Percentiles rank a stretch among this genome's conserved stretches.
These are phyloP conservation scores for Cricetomys ansorgei DNA, from an alignment of 2,113 vertebrate genomes.

Conservation along the genomic window DNA sequence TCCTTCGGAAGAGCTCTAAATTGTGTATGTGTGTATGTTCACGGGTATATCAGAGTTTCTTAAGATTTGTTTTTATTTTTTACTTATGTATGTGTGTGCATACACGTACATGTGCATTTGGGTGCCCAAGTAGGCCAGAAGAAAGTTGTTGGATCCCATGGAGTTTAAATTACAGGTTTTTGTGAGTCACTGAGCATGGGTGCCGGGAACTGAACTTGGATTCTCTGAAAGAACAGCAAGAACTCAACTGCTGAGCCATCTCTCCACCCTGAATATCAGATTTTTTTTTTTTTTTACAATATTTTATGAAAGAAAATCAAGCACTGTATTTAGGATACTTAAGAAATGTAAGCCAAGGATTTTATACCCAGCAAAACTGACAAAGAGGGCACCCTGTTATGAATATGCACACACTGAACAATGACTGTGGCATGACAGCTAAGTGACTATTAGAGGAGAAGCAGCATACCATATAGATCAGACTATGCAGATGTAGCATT, in stretches of 20 bases:
- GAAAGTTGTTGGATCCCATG: background rate
- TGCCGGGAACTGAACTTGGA: background rate
- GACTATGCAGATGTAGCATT: background rate
- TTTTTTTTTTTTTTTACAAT: background rate
- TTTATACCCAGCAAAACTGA: background rate
- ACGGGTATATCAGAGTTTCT: background rate
- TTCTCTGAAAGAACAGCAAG: background rate
- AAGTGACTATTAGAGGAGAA: background rate
- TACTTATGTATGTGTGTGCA: background rate
- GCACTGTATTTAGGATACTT: background rate
- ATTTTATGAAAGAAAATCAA: background rate
- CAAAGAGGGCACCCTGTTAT: background rate
- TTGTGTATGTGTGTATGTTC: background rate
- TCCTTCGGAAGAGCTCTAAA: background rate
- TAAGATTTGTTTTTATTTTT: too few species aligned
- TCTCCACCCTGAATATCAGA: background rate
- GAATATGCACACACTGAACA: background rate
- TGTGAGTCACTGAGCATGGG: background rate
- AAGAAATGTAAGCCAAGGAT: background rate
- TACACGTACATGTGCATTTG: background rate
- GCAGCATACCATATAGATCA: background rate
- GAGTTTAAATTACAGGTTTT: background rate
- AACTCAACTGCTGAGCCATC: background rate
- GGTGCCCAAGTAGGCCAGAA: background rate
- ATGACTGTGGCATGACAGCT: background rate